Evolutionary conservation across 1,140 invertebrate genomes (phyloP).

Genomic region (Metopolophium dirhodum): DNA sequence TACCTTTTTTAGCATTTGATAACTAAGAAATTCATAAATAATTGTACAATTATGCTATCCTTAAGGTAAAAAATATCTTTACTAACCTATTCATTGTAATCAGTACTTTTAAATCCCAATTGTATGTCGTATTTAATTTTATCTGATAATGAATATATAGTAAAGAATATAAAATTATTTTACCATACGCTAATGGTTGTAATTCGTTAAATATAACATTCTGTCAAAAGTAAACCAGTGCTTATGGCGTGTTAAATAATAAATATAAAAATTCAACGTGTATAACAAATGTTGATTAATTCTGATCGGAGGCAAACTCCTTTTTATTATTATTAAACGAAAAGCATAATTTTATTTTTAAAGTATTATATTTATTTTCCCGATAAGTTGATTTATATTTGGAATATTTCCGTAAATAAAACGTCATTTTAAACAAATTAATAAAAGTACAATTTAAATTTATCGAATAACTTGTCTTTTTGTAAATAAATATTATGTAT

Average conservation of each 20-base stretch:
- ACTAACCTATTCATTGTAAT: neutral
- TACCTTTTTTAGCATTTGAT: neutral
- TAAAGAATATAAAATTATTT: slow-evolving; percentile 9
- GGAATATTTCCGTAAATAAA: neutral
- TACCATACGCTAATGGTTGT: neutral
- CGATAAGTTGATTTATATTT: neutral
- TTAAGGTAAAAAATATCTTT: neutral
- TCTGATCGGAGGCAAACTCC: neutral
- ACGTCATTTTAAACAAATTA: neutral
- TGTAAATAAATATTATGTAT: neutral
- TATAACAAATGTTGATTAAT: neutral
- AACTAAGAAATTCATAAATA: neutral
- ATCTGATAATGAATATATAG: slow-evolving; percentile 1
- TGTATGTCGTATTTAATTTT: neutral
- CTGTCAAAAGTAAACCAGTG: neutral
- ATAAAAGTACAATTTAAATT: neutral
- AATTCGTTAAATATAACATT: neutral
- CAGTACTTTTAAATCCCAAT: neutral
- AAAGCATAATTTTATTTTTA: neutral
- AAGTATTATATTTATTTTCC: neutral
- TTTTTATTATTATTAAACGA: neutral
- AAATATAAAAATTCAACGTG: neutral
- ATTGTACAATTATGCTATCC: neutral
- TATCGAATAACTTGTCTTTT: neutral
- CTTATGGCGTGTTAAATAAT: neutral